Evolutionary conservation across 2,797 vertebrate genomes (phyloP).

Genomic region (Dryobates pubescens): DNA sequence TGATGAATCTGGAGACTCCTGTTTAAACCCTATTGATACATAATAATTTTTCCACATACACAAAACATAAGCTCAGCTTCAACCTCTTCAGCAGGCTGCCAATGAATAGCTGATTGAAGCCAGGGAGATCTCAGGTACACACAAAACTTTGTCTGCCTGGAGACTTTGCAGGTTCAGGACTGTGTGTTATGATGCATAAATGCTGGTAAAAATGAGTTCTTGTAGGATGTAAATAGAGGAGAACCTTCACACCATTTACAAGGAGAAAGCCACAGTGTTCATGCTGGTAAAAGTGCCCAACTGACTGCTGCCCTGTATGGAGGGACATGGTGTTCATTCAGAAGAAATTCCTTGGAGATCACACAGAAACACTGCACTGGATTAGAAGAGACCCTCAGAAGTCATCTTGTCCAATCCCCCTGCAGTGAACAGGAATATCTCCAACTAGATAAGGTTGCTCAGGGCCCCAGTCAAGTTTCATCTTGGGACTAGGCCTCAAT

Average conservation of each 20-base stretch:
- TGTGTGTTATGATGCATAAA: conserved; percentile 29
- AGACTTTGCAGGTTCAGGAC: conserved; percentile 18
- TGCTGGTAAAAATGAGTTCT: conserved; percentile 17
- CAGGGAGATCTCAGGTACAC: not conserved
- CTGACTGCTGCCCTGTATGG: not conserved
- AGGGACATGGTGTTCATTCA: not conserved
- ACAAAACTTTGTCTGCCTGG: not conserved
- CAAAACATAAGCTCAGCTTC: conserved; percentile 33
- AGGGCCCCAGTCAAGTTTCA: too few relatives aligned
- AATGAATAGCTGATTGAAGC: conserved; percentile 19
- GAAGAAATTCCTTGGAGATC: conserved; percentile 3
- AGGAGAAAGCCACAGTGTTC: not conserved
- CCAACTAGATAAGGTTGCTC: too few relatives aligned
- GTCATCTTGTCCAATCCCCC: too few relatives aligned
- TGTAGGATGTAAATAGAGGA: conserved; percentile 35
- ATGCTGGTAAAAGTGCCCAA: not conserved
- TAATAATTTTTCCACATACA: conserved; percentile 40
- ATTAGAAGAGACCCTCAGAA: too few relatives aligned
- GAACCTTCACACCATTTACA: conserved; percentile 1
- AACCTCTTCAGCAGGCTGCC: conserved; percentile 7
- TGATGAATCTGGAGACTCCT: conserved; percentile 52
- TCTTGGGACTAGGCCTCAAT: too few relatives aligned
- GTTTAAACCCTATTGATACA: conserved; percentile 36
- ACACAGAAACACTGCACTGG: too few relatives aligned
- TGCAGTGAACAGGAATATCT: too few relatives aligned